Conservation (phyloP, 2,888 invertebrate genomes). For the Phortica okadai region DNA sequence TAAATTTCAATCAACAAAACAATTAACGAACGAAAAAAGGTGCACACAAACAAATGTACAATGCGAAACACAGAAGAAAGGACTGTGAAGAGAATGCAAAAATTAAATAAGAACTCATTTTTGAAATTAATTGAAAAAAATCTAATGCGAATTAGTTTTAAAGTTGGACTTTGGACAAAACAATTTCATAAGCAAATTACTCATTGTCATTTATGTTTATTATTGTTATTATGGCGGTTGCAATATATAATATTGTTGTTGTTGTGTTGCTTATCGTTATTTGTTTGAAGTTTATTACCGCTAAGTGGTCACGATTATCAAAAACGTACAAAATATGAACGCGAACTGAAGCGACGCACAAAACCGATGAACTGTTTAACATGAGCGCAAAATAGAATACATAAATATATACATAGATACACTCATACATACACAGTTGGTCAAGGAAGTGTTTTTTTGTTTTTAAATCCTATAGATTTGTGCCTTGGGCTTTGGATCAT, state of each 20-base stretch:
- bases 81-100: too few relatives aligned
- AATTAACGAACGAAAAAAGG: background rate
- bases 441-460: too few relatives aligned
- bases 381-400: background rate
- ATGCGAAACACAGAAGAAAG: too few relatives aligned
- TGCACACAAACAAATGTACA: too few relatives aligned
- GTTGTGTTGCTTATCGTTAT: background rate
- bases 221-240: background rate
- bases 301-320: conserved; percentile 3
- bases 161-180: too few relatives aligned
- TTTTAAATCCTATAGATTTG: too few relatives aligned
- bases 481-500: too few relatives aligned
- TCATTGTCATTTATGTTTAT: conserved; percentile 8
- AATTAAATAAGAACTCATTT: too few relatives aligned
- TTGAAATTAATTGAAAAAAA: too few relatives aligned
- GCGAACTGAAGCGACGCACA: background rate
- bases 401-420: background rate
- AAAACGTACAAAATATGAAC: background rate
- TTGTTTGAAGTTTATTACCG: background rate
- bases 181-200: background rate
- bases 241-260: background rate
- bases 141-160: too few relatives aligned
- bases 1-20: too few relatives aligned
- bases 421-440: background rate
- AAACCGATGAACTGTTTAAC: background rate